Evolutionary conservation across 92 coral and sea anemone species (phyloP), one percentile per base, ranked within the genome.

Genomic region (Phenganax marumi): DNA sequence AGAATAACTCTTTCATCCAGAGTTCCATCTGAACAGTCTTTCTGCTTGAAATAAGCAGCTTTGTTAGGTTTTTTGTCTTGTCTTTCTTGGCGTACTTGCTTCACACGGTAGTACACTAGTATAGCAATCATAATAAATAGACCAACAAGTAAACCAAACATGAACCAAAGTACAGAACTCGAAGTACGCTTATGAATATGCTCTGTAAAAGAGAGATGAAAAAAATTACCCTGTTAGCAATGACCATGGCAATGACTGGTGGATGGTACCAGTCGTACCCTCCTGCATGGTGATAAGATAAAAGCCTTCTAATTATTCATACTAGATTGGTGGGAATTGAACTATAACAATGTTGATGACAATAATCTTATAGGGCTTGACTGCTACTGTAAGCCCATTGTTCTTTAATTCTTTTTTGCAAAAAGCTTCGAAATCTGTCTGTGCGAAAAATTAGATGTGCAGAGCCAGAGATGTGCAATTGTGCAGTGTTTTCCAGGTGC

Each of bases 121-220:
- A 78, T 72, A 7, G 83, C 83, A 10, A 62, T 78, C 73, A 78
- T 62, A 12, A 78, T 78, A 12, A 60, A 52, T 10, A 78, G 68
- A 60, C 83, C 83, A 60, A 63, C 73, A 43, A 78, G 83, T 49
- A 78, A n/a, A 24, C 83, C 83, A 63, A 60, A 62, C 18, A 61
- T 10, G 52, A 78, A 78, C 83, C 83, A 78, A 60, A 62, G 73
- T 17, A 78, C 33, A 61, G 83, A 78, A 7, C 18, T 62, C 10
- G 73, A 47, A 78, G 83, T 60, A 22, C 48, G 83, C 49, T 78
- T 78, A 12, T 50, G 18, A 52, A 78, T 60, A 39, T 47, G 46
- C 33, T 60, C 83, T 78, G 61, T 43, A 78, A 52, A 12, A 77
- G 26, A 21, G 62, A 52, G 18, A 17, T 18, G 43, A 66, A 24